Base-by-base conservation (phyloP, 92 coral and sea anemone genomes). In the Plumapathes pennacea region DNA sequence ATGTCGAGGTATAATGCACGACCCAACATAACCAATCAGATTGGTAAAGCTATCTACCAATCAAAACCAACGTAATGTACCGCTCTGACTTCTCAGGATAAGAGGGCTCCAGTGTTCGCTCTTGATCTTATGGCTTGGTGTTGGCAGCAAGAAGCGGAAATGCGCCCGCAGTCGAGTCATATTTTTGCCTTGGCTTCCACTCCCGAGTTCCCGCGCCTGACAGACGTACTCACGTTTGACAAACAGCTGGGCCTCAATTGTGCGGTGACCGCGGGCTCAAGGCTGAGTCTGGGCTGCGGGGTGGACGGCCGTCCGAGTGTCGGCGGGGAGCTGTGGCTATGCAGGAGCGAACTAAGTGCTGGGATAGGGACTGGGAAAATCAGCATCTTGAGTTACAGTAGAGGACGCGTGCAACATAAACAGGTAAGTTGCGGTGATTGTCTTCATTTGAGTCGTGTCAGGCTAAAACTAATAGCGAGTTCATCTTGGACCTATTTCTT, bases 41-140 rank as follows among this genome's bases (percentile, higher is more conserved):
- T n/a, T n/a, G n/a, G n/a, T n/a, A n/a, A n/a, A n/a, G n/a, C n/a
- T n/a, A n/a, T n/a, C n/a, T n/a, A n/a, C n/a, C n/a, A n/a, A n/a
- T n/a, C n/a, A n/a, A n/a, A n/a, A n/a, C n/a, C n/a, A n/a, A n/a
- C n/a, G n/a, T n/a, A n/a, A n/a, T n/a, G n/a, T n/a, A 13, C 4
- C 21, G 10, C 12, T 24, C 33, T 66, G 32, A n/a, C 15, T 48
- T 63, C 24, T 28, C 14, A 94, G 99, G 96, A 94, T 56, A 92
- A 87, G 50, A 89, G 86, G 25, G 96, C 89, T 0, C 96, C 99
- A 10, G 99, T 89, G 25, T 84, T 76, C 30, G 96, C 86, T 17
- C 62, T 94, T 67, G 99, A 94, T 71, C 78, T 94, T 7, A 94
- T 94, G 99, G 79, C 92, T 1, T 84, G 96, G 94, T 94, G 99